Percentiles rank a stretch among this genome's conserved stretches.
phyloP scores from a whole-genome alignment of 1,140 invertebrate genomes.

The Potamilus streckersoni region DNA sequence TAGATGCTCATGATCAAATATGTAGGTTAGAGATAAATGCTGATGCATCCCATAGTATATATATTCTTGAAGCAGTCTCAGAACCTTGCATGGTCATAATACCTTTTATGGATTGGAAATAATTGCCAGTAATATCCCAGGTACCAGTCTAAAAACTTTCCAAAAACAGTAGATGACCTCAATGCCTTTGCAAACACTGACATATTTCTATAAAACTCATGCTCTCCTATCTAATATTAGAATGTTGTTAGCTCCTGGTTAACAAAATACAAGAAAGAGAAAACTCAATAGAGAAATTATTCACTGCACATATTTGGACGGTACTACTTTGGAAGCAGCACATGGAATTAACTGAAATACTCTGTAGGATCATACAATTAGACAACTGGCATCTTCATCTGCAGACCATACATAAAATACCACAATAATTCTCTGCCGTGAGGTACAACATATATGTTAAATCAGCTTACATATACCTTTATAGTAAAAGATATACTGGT shows the following conservation, averaged over 20 bases:
- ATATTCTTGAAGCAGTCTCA: constrained; percentile 9
- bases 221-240: too few species aligned
- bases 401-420: constrained; percentile 53
- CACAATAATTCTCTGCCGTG: constrained; percentile 64
- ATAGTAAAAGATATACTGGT: too few species aligned
- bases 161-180: constrained; percentile 14
- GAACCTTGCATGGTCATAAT: constrained; percentile 31
- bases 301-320: constrained; percentile 5
- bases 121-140: constrained; percentile 39
- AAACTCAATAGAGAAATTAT: background rate
- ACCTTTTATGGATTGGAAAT: constrained; percentile 41
- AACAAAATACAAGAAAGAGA: background rate
- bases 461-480: constrained; percentile 67
- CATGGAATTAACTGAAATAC: constrained; percentile 37
- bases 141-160: constrained; percentile 19
- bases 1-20: constrained; percentile 38
- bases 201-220: constrained; percentile 22
- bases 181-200: constrained; percentile 21
- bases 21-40: constrained; percentile 28
- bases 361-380: constrained; percentile 34
- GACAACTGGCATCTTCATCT: constrained; percentile 42
- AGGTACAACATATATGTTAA: constrained; percentile 70
- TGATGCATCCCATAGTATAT: constrained; percentile 13
- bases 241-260: too few species aligned
- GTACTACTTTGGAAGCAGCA: constrained; percentile 37